Conservation (phyloP, 2,113 vertebrate genomes). For the Caranx melampygus region DNA sequence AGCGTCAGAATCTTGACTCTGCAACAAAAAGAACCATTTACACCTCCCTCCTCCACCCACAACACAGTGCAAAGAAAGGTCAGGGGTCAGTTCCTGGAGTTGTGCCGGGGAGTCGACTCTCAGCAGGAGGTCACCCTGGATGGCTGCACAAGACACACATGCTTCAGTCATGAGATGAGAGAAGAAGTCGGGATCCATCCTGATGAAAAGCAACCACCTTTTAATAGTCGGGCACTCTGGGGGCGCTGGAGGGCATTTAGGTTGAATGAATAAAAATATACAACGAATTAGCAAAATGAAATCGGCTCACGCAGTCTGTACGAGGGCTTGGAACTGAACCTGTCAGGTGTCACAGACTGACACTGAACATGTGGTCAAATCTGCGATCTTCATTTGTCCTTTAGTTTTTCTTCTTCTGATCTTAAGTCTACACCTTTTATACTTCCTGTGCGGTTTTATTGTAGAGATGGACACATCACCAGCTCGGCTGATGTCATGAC, state of each 20-base stretch:
- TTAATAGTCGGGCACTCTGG: not conserved
- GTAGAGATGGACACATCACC: no score
- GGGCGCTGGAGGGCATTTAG: no score
- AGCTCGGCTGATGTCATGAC: no score
- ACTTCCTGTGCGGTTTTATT: no score
- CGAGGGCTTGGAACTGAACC: not conserved
- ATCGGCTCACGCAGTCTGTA: not conserved
- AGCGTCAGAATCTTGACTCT: not conserved
- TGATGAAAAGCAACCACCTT: not conserved
- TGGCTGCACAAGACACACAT: not conserved
- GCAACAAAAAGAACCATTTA: not conserved
- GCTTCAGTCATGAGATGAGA: conserved; percentile 13
- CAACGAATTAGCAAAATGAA: not conserved
- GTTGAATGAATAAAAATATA: not conserved
- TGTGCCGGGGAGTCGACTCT: not conserved
- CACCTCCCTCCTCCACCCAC: not conserved
- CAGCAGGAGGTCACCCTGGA: conserved; percentile 16
- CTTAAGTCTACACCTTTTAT: no score
- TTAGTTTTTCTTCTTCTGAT: no score
- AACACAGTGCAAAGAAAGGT: conserved; percentile 19
- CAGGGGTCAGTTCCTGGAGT: conserved; percentile 44
- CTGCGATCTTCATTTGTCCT: no score
- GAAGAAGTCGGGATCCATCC: not conserved
- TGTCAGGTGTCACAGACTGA: not conserved
- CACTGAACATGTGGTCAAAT: not conserved